phyloP scores from a whole-genome alignment of 2,888 invertebrate species.

The Meta bourneti region DNA sequence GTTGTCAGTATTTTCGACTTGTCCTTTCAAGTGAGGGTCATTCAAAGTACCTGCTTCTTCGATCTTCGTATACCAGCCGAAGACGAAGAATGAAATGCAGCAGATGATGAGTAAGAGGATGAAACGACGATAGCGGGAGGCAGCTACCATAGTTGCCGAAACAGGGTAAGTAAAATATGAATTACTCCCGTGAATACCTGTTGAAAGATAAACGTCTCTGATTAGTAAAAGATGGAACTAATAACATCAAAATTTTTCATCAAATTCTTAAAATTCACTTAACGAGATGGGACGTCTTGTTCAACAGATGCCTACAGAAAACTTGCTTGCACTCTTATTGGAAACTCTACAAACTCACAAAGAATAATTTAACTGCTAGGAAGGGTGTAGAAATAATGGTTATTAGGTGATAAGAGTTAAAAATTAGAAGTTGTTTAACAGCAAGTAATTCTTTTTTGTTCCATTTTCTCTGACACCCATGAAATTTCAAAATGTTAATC shows the following conservation, averaged over 20 bases:
- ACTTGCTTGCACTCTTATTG: no score
- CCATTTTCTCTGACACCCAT: no score
- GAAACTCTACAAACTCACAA: no score
- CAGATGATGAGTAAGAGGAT: constrained; percentile 4
- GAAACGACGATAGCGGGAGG: constrained; percentile 28
- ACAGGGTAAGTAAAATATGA: not conserved
- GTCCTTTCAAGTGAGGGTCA: not conserved
- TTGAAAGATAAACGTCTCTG: not conserved
- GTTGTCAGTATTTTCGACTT: not conserved
- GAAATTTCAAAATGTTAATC: no score
- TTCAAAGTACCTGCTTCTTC: not conserved
- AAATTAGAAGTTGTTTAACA: no score
- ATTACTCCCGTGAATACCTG: not conserved
- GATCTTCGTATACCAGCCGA: constrained; percentile 38
- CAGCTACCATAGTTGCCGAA: constrained; percentile 26
- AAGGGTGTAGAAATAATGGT: no score
- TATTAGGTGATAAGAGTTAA: no score
- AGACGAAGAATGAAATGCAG: constrained; percentile 7
- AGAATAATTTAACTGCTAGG: no score
- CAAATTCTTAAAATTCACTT: not conserved
- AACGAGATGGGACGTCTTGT: no score
- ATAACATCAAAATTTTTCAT: not conserved
- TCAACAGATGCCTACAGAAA: no score
- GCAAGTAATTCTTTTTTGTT: no score
- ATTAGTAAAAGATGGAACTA: not conserved